These are phyloP conservation scores for Lepisosteus osseus DNA, from an alignment of 2,113 vertebrate genomes.

Conservation along the genomic window DNA sequence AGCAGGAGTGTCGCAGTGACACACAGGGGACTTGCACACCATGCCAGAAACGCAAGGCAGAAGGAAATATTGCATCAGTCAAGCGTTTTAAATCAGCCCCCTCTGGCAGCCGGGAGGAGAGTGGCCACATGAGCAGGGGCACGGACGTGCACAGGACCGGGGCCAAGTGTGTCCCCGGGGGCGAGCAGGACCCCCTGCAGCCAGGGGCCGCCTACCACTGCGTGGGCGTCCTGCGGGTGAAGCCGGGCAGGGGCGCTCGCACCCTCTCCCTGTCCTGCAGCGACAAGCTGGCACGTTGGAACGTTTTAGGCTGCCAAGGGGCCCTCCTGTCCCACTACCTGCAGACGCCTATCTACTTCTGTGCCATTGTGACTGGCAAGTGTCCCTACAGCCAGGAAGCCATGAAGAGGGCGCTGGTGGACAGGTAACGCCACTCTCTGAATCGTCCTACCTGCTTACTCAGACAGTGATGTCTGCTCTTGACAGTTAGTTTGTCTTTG, in stretches of 20 bases:
- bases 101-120: neutral
- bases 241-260: constrained; percentile 86
- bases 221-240: constrained; percentile 77
- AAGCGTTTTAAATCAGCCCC: neutral
- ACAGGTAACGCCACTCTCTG: constrained; percentile 57
- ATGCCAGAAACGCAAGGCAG: constrained; percentile 36
- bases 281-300: constrained; percentile 87
- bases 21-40: neutral
- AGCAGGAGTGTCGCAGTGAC: constrained; percentile 12
- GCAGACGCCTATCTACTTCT: constrained; percentile 78
- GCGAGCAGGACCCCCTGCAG: constrained; percentile 54
- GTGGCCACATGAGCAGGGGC: neutral
- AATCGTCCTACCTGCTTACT: no score
- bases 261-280: constrained; percentile 91
- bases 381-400: constrained; percentile 79
- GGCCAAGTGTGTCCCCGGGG: constrained; percentile 83
- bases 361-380: constrained; percentile 75
- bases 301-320: constrained; percentile 85
- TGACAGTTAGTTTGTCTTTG: no score
- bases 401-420: constrained; percentile 74
- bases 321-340: constrained; percentile 89
- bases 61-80: constrained; percentile 9
- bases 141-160: constrained; percentile 83
- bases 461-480: no score
- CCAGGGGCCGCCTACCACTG: constrained; percentile 75